Evolutionary conservation across 1,140 invertebrate genomes (phyloP).

Genomic region (Tribolium castaneum): DNA sequence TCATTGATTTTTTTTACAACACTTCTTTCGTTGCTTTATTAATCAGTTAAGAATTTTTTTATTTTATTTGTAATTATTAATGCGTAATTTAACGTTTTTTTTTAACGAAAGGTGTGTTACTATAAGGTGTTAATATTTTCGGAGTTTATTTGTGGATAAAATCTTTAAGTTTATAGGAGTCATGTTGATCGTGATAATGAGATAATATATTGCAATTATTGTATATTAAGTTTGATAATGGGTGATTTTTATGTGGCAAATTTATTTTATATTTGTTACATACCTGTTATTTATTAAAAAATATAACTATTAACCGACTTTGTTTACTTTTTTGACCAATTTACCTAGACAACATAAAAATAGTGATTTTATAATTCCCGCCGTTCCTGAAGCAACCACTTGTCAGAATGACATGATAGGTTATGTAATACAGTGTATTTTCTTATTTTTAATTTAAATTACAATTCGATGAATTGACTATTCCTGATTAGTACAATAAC

Average conservation of each 20-base stretch:
- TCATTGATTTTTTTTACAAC: constrained; percentile 9
- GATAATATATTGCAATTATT: constrained; percentile 24
- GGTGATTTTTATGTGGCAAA: constrained; percentile 46
- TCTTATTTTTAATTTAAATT: no score
- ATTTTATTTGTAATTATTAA: constrained; percentile 38
- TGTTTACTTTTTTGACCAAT: background rate
- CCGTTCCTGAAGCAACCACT: no score
- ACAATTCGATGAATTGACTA: no score
- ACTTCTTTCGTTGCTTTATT: constrained; percentile 38
- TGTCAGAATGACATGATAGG: no score
- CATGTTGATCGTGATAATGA: constrained; percentile 54
- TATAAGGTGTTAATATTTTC: constrained; percentile 36
- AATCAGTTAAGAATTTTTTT: constrained; percentile 35
- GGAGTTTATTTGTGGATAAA: constrained; percentile 36
- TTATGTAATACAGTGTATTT: no score
- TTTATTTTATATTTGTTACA: constrained; percentile 44
- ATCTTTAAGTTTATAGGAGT: constrained; percentile 36
- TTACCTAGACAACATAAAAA: no score
- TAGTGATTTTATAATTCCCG: no score
- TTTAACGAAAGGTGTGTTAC: constrained; percentile 42
- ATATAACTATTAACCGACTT: constrained; percentile 32
- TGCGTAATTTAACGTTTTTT: constrained; percentile 32
- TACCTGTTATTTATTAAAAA: constrained; percentile 51
- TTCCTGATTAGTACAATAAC: background rate
- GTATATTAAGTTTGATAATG: constrained; percentile 53